These are phyloP conservation scores for Leucoraja erinaceus DNA, from an alignment of 2,113 vertebrate genomes.

Conservation along the genomic window DNA sequence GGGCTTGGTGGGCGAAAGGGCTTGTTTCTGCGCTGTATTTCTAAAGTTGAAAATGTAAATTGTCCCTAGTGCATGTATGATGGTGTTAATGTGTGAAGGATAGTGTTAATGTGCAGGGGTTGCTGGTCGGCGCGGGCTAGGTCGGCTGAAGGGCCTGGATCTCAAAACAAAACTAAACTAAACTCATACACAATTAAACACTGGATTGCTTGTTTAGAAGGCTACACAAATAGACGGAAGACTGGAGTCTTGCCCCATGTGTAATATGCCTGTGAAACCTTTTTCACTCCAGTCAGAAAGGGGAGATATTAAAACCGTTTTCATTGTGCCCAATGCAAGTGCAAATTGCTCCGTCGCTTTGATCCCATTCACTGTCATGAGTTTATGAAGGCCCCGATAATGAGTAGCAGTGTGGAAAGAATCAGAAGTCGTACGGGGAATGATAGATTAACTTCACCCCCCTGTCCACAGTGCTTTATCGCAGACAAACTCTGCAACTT, in stretches of 20 bases:
- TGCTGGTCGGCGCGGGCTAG: no score
- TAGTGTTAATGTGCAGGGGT: no score
- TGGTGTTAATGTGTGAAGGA: no score
- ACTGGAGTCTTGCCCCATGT: not conserved
- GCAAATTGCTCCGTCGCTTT: not conserved
- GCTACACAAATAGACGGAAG: not conserved
- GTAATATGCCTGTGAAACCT: not conserved
- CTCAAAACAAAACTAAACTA: no score
- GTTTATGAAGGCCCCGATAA: not conserved
- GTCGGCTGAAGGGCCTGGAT: no score
- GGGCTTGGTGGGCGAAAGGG: no score
- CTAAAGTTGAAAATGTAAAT: no score
- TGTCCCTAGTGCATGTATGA: no score
- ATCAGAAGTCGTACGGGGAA: not conserved
- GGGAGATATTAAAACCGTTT: not conserved
- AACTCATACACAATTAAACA: not conserved
- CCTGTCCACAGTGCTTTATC: not conserved
- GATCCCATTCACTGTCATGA: not conserved
- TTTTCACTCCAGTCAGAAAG: not conserved
- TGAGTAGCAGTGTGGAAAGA: not conserved
- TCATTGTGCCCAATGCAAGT: not conserved
- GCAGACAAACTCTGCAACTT: not conserved
- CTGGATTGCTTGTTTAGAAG: not conserved
- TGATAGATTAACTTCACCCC: slow-evolving; percentile 5
- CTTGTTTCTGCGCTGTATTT: no score